A percentile compares a stretch with the other conserved stretches of the same genome.
phyloP scores from a whole-genome alignment of 2,113 vertebrate species.

The Oryctolagus cuniculus region mOryCun1.1 NC_091443.1:51388501-51389000 shows the following conservation, averaged over 20 bases:
- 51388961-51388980: too few relatives aligned
- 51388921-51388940: too few relatives aligned
- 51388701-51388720: background rate
- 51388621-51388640: background rate
- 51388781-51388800: background rate
- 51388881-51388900: background rate
- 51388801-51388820: background rate
- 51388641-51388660: slow-evolving; percentile 21
- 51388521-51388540: background rate
- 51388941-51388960: too few relatives aligned
- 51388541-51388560: slow-evolving; percentile 8
- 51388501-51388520: background rate
- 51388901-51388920: background rate
- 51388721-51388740: background rate
- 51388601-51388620: background rate
- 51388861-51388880: background rate
- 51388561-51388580: slow-evolving; percentile 27
- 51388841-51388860: background rate
- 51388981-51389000: too few relatives aligned
- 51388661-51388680: slow-evolving; percentile 43
- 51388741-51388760: background rate
- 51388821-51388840: background rate
- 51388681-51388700: slow-evolving; percentile 16
- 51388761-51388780: background rate
- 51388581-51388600: slow-evolving; percentile 17